These are phyloP conservation scores for Scaptomyza hsui DNA, from an alignment of 1,140 invertebrate species.

Conservation along the genomic window DNA sequence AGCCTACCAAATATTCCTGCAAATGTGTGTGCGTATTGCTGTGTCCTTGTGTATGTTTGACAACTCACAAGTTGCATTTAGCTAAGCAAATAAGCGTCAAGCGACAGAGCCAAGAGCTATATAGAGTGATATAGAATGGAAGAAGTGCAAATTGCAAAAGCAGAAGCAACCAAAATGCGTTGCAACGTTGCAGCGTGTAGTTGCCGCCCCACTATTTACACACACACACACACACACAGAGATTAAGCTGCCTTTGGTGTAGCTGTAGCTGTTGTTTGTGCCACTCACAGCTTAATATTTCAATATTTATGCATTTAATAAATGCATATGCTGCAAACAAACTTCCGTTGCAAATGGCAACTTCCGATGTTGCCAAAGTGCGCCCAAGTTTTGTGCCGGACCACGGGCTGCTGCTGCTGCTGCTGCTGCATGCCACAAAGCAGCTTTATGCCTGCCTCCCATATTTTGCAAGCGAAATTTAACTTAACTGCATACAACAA, in stretches of 20 bases:
- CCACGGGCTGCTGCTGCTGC: too few relatives aligned
- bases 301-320: constrained; percentile 83
- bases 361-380: constrained; percentile 52
- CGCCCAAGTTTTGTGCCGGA: constrained; percentile 22
- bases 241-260: neutral
- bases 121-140: neutral
- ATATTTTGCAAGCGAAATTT: neutral
- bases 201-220: constrained; percentile 24
- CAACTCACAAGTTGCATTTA: constrained; percentile 79
- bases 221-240: neutral
- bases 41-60: constrained; percentile 64
- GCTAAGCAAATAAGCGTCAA: constrained; percentile 72
- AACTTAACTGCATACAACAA: constrained; percentile 1
- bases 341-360: constrained; percentile 63
- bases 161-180: constrained; percentile 4
- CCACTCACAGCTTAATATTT: constrained; percentile 81
- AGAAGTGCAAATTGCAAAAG: constrained; percentile 59
- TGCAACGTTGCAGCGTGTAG: constrained; percentile 16
- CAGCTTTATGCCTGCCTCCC: neutral
- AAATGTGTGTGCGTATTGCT: constrained; percentile 26
- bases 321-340: constrained; percentile 77
- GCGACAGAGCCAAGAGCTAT: neutral
- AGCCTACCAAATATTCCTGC: constrained; percentile 11
- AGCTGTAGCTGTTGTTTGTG: constrained; percentile 64
- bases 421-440: constrained; percentile 22